Base-by-base conservation (phyloP, 1,140 invertebrate genomes). In the Brachystomella parvula region DNA sequence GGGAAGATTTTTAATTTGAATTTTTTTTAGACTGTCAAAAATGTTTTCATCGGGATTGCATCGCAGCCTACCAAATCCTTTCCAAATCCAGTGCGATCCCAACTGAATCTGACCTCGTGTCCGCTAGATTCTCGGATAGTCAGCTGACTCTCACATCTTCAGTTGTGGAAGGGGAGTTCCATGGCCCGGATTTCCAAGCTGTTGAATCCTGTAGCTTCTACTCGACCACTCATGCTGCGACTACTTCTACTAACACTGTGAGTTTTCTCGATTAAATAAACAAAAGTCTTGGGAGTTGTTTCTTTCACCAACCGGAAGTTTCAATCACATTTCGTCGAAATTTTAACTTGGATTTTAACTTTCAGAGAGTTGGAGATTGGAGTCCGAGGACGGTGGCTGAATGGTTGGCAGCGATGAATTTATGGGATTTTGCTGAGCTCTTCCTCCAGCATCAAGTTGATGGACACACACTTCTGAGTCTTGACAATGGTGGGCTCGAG, bases 21-120 rank as follows among this genome's bases (percentile, higher is more conserved):
- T 57, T 2, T 31, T 57, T 33, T 66, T 15, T 33, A 69, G 69
- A 68, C 61, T 71, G 69, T 58, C 61, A 68, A 59, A 62, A 68
- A 47, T 67, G 63, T 68, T 71, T 71, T 47, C 69, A 71, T 56
- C 39, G 24, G 19, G 65, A 65, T 21, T 71, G 69, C 44, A 30
- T 71, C 17, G 31, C 35, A 28, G 59, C 60, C 28, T 68, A 65
- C 47, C 35, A 68, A 64, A 64, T 28, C 6, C 33, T 69, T 29
- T 47, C 67, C 17, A 30, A 32, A n/a, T n/a, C n/a, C n/a, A n/a
- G n/a, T n/a, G n/a, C n/a, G n/a, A n/a, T n/a, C n/a, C n/a, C n/a
- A n/a, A n/a, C n/a, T n/a, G n/a, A n/a, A n/a, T n/a, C n/a, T n/a
- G n/a, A n/a, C n/a, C n/a, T 53, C 49, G 9, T 53, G 12, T 24